Percentiles rank a stretch among this genome's conserved stretches.
phyloP scores from a whole-genome alignment of 2,888 invertebrate genomes.

The Autographa pulchrina region DNA sequence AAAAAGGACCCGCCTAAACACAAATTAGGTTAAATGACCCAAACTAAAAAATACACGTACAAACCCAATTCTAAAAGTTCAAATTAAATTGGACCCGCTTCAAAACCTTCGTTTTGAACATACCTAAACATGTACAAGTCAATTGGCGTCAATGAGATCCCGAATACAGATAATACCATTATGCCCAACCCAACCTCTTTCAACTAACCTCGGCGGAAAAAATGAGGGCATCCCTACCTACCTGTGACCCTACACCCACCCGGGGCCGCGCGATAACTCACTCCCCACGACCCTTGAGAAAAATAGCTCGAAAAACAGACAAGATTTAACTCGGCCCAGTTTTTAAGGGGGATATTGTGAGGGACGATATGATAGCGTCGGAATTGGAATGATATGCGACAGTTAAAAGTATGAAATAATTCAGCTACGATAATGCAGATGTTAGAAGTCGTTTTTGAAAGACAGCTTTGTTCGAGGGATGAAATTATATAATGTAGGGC shows the following conservation, averaged over 20 bases:
- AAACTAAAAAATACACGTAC: conserved; percentile 12
- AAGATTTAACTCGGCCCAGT: conserved; percentile 83
- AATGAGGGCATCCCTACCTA: conserved; percentile 83
- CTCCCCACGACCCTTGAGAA: conserved; percentile 83
- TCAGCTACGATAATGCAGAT: neutral
- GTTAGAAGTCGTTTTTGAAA: too few relatives aligned
- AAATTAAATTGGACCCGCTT: conserved; percentile 22
- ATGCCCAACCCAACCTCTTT: conserved; percentile 75
- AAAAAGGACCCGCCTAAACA: neutral
- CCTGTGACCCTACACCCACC: conserved; percentile 43
- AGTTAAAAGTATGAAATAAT: neutral
- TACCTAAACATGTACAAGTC: conserved; percentile 50
- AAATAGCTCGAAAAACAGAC: conserved; percentile 87
- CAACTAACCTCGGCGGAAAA: conserved; percentile 81
- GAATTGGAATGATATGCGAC: neutral
- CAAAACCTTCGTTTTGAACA: conserved; percentile 27
- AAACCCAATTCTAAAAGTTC: conserved; percentile 19
- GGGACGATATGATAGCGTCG: conserved; percentile 55
- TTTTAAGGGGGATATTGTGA: conserved; percentile 59
- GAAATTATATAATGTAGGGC: neutral
- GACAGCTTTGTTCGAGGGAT: neutral
- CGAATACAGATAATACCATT: conserved; percentile 61
- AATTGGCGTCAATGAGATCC: conserved; percentile 62
- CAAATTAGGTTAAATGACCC: conserved; percentile 5
- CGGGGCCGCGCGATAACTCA: conserved; percentile 57